A percentile compares a stretch with the other conserved stretches of the same genome.
Conservation (phyloP, 2,888 invertebrate species). For the Drosophila putrida region DNA sequence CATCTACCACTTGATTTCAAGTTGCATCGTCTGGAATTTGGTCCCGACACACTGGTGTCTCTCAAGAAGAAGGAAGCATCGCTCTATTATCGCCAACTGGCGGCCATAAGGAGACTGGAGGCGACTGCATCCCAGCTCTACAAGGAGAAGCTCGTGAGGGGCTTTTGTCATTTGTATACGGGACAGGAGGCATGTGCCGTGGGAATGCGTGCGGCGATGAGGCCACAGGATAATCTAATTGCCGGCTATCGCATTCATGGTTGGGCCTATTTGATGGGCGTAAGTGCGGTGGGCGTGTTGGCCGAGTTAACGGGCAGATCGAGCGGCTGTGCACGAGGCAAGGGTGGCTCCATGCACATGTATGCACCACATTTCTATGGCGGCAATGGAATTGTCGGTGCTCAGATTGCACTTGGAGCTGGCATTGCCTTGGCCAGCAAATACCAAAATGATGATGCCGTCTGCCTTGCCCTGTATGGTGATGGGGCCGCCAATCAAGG, state of each 20-base stretch:
- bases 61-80: conserved; percentile 94
- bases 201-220: conserved; percentile 95
- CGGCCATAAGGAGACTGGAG: conserved; percentile 94
- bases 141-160: conserved; percentile 96
- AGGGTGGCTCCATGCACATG: conserved; percentile 99
- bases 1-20: conserved; percentile 86
- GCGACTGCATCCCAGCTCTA: conserved; percentile 96
- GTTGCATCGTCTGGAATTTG: conserved; percentile 93
- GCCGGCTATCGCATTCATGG: conserved; percentile 99
- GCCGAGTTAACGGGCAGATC: conserved; percentile 95
- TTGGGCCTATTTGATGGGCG: conserved; percentile 97
- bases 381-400: conserved; percentile 99
- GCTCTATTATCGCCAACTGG: conserved; percentile 90
- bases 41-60: conserved; percentile 90
- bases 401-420: conserved; percentile 98
- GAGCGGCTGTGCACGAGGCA: conserved; percentile 95
- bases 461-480: conserved; percentile 95
- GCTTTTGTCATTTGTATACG: conserved; percentile 98
- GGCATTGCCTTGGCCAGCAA: conserved; percentile 96
- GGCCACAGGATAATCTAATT: conserved; percentile 94
- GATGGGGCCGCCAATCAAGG: conserved; percentile 98
- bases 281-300: conserved; percentile 91
- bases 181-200: conserved; percentile 90
- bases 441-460: conserved; percentile 93
- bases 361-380: conserved; percentile 96